Conservation (phyloP, 2,888 invertebrate species). For the Tenthredo notha region DNA sequence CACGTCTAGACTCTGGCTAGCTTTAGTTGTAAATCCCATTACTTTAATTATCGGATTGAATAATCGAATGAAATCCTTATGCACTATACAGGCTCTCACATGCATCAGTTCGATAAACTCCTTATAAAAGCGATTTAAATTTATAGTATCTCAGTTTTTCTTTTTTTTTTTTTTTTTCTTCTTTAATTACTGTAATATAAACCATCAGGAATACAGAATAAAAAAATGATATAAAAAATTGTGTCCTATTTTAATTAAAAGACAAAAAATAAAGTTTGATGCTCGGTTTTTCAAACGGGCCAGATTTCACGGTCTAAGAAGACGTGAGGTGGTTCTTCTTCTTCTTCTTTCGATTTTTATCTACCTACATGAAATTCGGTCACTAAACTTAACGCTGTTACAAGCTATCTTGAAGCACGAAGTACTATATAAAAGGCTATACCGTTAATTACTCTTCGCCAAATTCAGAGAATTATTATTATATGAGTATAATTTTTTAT, state of each 20-base stretch:
- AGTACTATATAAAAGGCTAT: background rate
- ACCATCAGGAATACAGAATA: background rate
- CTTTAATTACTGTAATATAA: background rate
- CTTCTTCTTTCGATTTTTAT: background rate
- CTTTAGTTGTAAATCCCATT: background rate
- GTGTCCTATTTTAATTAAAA: background rate
- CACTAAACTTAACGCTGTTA: conserved; percentile 4
- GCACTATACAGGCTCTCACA: background rate
- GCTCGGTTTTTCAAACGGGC: conserved; percentile 19
- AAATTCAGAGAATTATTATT: background rate
- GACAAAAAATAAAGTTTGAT: background rate
- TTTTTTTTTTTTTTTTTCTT: no score
- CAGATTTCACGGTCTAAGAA: conserved; percentile 37
- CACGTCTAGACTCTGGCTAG: background rate
- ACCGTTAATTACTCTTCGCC: conserved; percentile 1
- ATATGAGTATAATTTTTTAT: no score
- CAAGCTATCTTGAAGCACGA: background rate
- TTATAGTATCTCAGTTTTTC: background rate
- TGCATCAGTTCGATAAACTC: background rate
- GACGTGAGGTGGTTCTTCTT: conserved; percentile 15
- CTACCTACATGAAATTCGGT: conserved; percentile 15
- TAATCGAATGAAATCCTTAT: background rate
- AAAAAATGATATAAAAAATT: background rate
- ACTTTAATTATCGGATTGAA: conserved; percentile 3
- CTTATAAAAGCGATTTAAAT: background rate